Percentiles rank a stretch among this genome's conserved stretches.
These are phyloP conservation scores for Acanthaster planci DNA, from an alignment of 35 echinoderm and acorn worm genomes.

Conservation along the genomic window DNA sequence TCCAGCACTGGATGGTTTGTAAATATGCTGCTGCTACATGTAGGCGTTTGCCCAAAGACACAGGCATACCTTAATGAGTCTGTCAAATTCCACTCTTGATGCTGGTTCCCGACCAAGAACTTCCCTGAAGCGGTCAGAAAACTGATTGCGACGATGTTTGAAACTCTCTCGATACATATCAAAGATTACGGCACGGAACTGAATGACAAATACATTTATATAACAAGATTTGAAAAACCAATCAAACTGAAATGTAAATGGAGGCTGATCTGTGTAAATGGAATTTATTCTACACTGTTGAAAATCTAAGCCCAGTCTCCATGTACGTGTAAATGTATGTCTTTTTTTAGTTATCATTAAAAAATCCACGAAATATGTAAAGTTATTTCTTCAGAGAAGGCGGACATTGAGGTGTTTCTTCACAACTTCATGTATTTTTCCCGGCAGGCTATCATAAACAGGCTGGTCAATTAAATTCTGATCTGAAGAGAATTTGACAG, in stretches of 20 bases:
- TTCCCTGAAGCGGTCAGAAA: slow-evolving; percentile 65
- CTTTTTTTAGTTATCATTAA: too few relatives aligned
- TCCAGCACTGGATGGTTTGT: too few relatives aligned
- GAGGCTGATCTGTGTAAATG: not conserved
- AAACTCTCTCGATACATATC: slow-evolving; percentile 64
- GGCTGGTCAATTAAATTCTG: too few relatives aligned
- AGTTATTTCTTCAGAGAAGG: too few relatives aligned
- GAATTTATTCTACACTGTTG: not conserved
- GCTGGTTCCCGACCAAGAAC: slow-evolving; percentile 63
- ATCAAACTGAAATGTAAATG: not conserved
- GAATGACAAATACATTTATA: slow-evolving; percentile 16
- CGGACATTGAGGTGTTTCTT: too few relatives aligned
- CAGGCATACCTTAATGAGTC: slow-evolving; percentile 77
- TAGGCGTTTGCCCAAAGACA: too few relatives aligned
- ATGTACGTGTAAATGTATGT: not conserved
- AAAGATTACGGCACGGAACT: slow-evolving; percentile 74
- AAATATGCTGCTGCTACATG: too few relatives aligned
- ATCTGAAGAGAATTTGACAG: too few relatives aligned
- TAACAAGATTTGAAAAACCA: not conserved
- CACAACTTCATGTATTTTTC: too few relatives aligned
- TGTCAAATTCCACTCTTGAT: slow-evolving; percentile 66
- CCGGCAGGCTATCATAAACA: too few relatives aligned
- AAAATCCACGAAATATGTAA: too few relatives aligned
- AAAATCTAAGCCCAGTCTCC: not conserved
- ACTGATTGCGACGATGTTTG: slow-evolving; percentile 57